Percentiles rank a stretch among this genome's conserved stretches.
Evolutionary conservation across 2,113 vertebrate genomes (phyloP).

Genomic region (Myrmophylax atrothorax): DNA sequence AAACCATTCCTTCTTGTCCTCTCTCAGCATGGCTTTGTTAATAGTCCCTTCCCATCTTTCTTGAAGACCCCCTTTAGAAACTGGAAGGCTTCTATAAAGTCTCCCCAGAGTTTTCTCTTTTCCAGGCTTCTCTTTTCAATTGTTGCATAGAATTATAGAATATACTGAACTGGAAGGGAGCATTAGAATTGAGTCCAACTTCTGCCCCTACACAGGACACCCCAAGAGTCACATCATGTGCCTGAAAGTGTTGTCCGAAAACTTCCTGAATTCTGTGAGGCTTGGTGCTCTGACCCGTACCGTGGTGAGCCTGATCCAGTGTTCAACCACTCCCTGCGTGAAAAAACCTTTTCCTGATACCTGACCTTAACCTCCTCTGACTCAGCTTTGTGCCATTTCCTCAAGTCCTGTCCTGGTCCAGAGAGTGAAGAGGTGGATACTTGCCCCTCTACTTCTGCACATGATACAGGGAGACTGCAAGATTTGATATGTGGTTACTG

Average conservation of each 20-base stretch:
- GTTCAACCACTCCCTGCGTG: fast-evolving
- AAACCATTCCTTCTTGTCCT: not conserved
- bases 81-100: not conserved
- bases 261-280: not conserved
- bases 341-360: not conserved
- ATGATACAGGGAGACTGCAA: fast-evolving
- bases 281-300: not conserved
- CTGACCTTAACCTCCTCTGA: not conserved
- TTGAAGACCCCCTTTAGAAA: fast-evolving
- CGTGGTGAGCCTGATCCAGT: not conserved
- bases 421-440: not conserved
- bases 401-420: not conserved
- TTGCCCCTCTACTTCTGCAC: not conserved
- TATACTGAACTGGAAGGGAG: not conserved
- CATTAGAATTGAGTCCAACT: fast-evolving
- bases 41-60: not conserved
- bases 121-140: not conserved
- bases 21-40: not conserved
- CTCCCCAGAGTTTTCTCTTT: not conserved
- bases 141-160: not conserved
- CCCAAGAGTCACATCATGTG: not conserved
- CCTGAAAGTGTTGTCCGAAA: not conserved
- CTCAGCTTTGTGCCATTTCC: not conserved
- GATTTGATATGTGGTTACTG: fast-evolving
- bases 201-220: not conserved